Conservation (phyloP, 1,140 invertebrate species). For the Cotesia chilonis region DNA sequence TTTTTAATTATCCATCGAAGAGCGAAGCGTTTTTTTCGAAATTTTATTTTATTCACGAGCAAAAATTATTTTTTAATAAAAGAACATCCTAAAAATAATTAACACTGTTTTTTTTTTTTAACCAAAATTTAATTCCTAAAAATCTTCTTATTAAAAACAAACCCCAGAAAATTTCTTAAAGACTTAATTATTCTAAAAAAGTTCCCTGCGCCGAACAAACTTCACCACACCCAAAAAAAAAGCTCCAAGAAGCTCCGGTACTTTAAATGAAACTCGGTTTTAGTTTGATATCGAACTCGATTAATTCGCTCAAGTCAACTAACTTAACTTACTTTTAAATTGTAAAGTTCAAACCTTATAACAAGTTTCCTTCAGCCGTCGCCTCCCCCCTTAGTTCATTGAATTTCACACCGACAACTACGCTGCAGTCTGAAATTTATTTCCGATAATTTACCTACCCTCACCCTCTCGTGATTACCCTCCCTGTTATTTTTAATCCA, state of each 20-base stretch:
- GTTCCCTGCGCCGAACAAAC: background rate
- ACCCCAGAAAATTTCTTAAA: no score
- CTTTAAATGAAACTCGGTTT: slow-evolving; percentile 9
- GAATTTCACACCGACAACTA: slow-evolving; percentile 6
- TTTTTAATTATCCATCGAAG: no score
- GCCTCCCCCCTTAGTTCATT: slow-evolving; percentile 8
- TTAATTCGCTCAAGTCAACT: slow-evolving; percentile 8
- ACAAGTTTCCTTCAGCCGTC: background rate
- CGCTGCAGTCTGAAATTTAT: background rate
- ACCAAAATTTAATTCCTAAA: no score
- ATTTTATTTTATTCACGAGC: no score
- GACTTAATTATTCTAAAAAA: no score
- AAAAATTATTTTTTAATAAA: no score
- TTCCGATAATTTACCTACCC: slow-evolving; percentile 3
- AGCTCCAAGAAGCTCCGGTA: background rate
- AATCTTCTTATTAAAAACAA: no score
- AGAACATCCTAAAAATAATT: no score
- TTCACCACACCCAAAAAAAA: background rate
- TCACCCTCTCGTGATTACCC: background rate
- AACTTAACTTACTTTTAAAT: background rate
- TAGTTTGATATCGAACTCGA: slow-evolving; percentile 18
- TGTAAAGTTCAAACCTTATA: background rate
- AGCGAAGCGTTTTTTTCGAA: no score
- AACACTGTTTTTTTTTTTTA: no score
- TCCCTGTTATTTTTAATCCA: background rate